Percentiles rank a stretch among this genome's conserved stretches.
Conservation (phyloP, 2,797 vertebrate species). For the Galago senegalensis region DNA sequence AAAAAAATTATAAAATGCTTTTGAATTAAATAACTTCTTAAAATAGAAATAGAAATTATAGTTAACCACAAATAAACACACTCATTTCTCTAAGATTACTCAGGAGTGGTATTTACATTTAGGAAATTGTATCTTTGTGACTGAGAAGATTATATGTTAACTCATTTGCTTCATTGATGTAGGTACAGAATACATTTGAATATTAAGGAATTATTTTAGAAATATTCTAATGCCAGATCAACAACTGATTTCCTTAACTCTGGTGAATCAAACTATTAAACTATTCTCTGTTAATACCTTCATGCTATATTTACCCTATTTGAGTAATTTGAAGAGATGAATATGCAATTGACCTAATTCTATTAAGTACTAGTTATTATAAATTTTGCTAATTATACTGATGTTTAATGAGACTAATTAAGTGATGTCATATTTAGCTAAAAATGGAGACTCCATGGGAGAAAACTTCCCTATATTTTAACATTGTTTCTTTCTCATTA, state of each 20-base stretch:
- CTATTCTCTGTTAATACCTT: background rate
- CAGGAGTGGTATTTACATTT: background rate
- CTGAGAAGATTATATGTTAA: background rate
- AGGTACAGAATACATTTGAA: background rate
- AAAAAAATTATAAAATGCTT: background rate
- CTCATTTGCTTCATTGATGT: background rate
- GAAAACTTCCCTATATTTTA: background rate
- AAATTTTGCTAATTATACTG: background rate
- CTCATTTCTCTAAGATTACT: constrained; percentile 15
- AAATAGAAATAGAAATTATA: constrained; percentile 55
- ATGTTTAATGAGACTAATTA: background rate
- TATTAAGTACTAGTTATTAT: background rate
- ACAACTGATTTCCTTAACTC: constrained; percentile 44
- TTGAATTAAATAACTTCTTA: constrained; percentile 32
- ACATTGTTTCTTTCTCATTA: background rate
- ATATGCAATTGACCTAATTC: background rate
- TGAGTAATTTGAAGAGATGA: constrained; percentile 1
- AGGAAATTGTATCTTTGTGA: background rate
- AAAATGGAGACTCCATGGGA: background rate
- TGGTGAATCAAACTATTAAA: background rate
- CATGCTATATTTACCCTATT: background rate
- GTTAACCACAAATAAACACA: constrained; percentile 21
- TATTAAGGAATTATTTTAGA: constrained; percentile 17
- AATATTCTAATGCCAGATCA: constrained; percentile 12
- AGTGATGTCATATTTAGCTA: background rate